phyloP scores from a whole-genome alignment of 1,140 invertebrate species.

The Cotesia typhae region DNA sequence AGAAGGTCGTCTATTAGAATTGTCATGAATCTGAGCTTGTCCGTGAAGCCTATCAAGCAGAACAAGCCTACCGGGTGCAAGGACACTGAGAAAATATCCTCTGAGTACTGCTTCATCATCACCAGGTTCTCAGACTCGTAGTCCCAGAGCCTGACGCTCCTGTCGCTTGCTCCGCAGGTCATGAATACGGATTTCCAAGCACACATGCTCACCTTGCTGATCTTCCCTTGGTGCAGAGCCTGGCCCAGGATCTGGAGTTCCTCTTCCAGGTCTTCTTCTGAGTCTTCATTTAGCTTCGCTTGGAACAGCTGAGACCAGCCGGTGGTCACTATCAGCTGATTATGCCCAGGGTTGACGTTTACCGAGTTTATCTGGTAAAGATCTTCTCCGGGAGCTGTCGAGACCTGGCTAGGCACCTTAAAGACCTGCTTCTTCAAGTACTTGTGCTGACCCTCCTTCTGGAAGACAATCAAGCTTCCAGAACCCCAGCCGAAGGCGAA shows the following conservation, averaged over 20 bases:
- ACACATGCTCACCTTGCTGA: constrained; percentile 82
- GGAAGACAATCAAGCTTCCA: constrained; percentile 73
- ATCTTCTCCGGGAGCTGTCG: constrained; percentile 47
- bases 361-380: constrained; percentile 69
- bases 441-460: constrained; percentile 70
- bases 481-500: constrained; percentile 70
- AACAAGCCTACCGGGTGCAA: constrained; percentile 88
- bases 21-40: constrained; percentile 86
- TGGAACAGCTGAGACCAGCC: constrained; percentile 72
- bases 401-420: constrained; percentile 64
- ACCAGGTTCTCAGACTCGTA: constrained; percentile 82
- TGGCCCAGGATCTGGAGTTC: constrained; percentile 71
- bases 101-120: constrained; percentile 81
- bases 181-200: constrained; percentile 89
- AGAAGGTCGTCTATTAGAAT: constrained; percentile 89
- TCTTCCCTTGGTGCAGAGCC: constrained; percentile 80
- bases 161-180: constrained; percentile 81
- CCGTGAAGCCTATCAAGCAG: constrained; percentile 87
- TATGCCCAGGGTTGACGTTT: constrained; percentile 66
- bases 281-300: constrained; percentile 67
- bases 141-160: constrained; percentile 89
- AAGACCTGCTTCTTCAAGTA: constrained; percentile 72
- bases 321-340: constrained; percentile 71
- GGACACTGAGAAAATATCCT: constrained; percentile 81
- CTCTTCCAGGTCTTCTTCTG: constrained; percentile 56